A percentile compares a stretch with the other conserved stretches of the same genome.
Conservation (phyloP, 2,797 vertebrate genomes). For the Delichon dasypus region DNA sequence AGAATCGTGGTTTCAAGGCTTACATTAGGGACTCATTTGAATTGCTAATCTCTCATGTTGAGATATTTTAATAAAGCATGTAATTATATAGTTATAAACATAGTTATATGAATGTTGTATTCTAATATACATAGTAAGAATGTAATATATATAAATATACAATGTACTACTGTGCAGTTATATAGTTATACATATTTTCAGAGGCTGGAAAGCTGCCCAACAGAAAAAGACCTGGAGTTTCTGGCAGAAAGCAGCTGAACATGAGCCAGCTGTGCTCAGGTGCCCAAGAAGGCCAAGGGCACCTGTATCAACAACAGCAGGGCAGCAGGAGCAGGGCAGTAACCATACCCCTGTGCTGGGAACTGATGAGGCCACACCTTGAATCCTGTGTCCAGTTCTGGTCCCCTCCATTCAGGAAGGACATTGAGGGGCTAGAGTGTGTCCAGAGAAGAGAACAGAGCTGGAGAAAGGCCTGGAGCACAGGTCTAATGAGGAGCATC, state of each 20-base stretch:
- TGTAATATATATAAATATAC: background rate
- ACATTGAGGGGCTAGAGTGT: rapidly evolving
- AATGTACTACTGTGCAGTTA: background rate
- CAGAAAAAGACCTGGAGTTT: rapidly evolving
- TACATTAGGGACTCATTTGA: background rate
- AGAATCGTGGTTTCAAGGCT: background rate
- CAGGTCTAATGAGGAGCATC: background rate
- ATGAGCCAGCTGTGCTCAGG: too few species aligned
- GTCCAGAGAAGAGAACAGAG: rapidly evolving
- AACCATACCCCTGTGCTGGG: background rate
- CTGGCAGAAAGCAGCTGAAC: rapidly evolving
- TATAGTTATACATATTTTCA: background rate
- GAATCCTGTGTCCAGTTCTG: background rate
- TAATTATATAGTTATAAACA: too few species aligned
- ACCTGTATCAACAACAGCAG: background rate
- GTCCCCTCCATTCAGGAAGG: background rate
- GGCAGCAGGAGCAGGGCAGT: background rate
- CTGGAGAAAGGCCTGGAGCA: background rate
- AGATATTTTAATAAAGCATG: background rate
- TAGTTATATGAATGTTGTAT: too few species aligned
- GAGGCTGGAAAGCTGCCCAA: background rate
- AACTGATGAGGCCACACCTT: rapidly evolving
- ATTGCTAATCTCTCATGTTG: background rate
- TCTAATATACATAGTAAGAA: too few species aligned
- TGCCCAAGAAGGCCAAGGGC: background rate